Evolutionary conservation across 2,113 vertebrate genomes (phyloP).

Genomic region (Phaethornis superciliosus): DNA sequence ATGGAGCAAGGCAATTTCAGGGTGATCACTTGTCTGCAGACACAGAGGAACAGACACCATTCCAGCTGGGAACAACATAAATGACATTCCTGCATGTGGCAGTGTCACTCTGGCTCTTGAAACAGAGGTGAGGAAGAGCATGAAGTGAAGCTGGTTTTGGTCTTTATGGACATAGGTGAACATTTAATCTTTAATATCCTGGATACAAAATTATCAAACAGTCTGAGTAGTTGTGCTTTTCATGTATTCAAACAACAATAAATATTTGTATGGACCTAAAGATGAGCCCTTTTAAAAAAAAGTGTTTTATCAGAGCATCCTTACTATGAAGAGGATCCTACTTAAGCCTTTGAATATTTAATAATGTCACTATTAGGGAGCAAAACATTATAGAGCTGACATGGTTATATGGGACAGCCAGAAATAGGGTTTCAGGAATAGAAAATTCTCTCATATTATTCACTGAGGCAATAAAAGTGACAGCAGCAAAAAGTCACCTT

Average conservation of each 20-base stretch:
- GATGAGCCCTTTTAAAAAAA: background rate
- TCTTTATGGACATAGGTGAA: background rate
- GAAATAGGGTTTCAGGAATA: background rate
- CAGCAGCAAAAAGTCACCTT: background rate
- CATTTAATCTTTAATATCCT: background rate
- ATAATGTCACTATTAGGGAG: background rate
- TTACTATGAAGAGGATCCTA: background rate
- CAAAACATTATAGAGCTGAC: background rate
- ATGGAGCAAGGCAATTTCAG: background rate
- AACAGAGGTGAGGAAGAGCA: background rate
- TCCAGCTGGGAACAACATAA: background rate
- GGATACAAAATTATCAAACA: background rate
- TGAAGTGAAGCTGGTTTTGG: background rate
- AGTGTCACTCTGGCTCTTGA: background rate
- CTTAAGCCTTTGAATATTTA: background rate
- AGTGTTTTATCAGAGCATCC: background rate
- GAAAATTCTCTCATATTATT: background rate
- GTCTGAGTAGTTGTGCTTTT: background rate
- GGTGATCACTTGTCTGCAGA: background rate
- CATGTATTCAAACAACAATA: background rate
- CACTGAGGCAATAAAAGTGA: background rate
- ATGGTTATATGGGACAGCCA: background rate
- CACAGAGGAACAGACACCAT: background rate
- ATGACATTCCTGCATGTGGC: background rate
- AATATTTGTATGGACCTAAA: background rate